These are phyloP conservation scores for Calliscelio sp. DNA, from an alignment of 2,888 invertebrate species.

Conservation along the genomic window DNA sequence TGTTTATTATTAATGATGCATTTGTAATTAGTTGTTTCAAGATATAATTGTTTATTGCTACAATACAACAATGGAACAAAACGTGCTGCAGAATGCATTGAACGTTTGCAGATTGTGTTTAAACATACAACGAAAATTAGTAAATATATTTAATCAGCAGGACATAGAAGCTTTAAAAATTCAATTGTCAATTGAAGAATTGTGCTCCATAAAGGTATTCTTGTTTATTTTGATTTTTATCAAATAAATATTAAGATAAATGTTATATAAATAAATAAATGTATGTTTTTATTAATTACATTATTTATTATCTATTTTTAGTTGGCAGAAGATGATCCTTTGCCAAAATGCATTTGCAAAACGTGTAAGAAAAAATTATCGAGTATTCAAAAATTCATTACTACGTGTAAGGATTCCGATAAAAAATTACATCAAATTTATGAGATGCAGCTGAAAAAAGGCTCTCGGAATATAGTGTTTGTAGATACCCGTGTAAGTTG, in stretches of 20 bases:
- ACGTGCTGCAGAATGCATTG: background rate
- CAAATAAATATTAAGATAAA: background rate
- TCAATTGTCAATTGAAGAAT: slow-evolving; percentile 42
- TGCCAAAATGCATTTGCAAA: slow-evolving; percentile 38
- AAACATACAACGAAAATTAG: slow-evolving; percentile 21
- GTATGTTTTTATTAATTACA: background rate
- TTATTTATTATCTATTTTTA: slow-evolving; percentile 6
- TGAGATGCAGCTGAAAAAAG: slow-evolving; percentile 22
- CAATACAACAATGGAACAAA: slow-evolving; percentile 12
- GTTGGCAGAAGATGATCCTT: slow-evolving; percentile 20
- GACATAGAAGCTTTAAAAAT: slow-evolving; percentile 55
- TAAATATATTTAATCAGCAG: slow-evolving; percentile 38
- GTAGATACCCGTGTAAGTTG: background rate
- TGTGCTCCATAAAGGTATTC: slow-evolving; percentile 51
- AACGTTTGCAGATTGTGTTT: slow-evolving; percentile 51
- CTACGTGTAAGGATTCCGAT: slow-evolving; percentile 55
- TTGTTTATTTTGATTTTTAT: background rate
- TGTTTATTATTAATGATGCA: slow-evolving; percentile 27
- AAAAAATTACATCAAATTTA: slow-evolving; percentile 45
- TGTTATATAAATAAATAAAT: background rate
- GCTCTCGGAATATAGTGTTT: background rate
- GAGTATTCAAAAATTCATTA: slow-evolving; percentile 48
- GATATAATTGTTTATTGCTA: too few species aligned
- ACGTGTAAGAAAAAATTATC: slow-evolving; percentile 26
- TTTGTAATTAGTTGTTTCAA: too few species aligned